Base-by-base conservation (phyloP, 2,113 vertebrate species). In the Tupaia chinensis region DNA sequence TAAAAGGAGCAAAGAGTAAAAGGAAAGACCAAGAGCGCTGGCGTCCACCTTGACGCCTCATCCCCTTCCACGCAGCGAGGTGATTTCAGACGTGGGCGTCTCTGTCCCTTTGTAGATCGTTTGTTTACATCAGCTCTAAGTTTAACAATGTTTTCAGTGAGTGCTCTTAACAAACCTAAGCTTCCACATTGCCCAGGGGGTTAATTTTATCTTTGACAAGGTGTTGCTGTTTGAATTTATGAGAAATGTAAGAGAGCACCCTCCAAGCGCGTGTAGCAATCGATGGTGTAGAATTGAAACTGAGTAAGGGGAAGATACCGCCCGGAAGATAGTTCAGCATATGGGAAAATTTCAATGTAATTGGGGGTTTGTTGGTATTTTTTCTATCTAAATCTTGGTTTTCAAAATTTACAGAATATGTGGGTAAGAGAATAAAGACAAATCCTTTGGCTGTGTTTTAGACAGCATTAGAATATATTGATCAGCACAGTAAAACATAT, bases 391-490 rank as follows among this genome's bases (percentile, higher is more conserved):
- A 82, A 95, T 94, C 95, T 94, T 98, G 72, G 44, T 94, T 70
- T 96, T 98, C 97, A 94, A 90, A 98, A 98, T 97, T 97, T 94
- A 90, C 63, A 89, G 87, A 76, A 93, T 92, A 93, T 92, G 78
- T 10, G 78, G 93, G 32, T 93, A 92, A 93, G 88, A 72, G 88
- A 95, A 90, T 94, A 96, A 87, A 91, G 95, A 80, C 80, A 92
- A 93, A 65, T 88, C 81, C 86, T n/a, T 7, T 84, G 96, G 91
- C 98, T 98, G 98, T 98, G 98, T 98, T 98, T 98, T 98, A 98
- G 97, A 98, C 98, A 98, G 98, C 95, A 58, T 87, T 94, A 89
- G 97, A 86, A 96, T 86, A 96, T 97, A 95, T 82, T 96, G 87
- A 77, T 98, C 83, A 73, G n/a, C 73, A 69, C 96, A 96, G 96